phyloP scores from a whole-genome alignment of 1,140 invertebrate species.

The Watersipora subatra region DNA sequence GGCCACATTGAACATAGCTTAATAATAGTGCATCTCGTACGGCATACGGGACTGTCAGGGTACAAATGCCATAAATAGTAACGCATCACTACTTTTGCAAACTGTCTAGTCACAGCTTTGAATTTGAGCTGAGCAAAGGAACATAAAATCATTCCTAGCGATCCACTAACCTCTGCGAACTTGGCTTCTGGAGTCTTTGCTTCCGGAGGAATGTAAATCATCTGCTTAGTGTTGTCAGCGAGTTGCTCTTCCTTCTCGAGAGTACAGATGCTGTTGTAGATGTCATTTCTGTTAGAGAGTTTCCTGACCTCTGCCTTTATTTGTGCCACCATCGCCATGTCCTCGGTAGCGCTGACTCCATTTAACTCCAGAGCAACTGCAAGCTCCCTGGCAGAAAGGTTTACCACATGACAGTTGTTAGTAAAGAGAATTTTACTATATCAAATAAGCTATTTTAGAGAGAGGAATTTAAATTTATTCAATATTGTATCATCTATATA shows the following conservation, averaged over 20 bases:
- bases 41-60: no score
- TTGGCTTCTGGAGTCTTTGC: background rate
- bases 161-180: no score
- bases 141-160: no score
- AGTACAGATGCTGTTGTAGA: slow-evolving; percentile 25
- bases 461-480: background rate
- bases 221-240: slow-evolving; percentile 20
- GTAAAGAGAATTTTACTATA: background rate
- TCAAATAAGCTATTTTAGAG: no score
- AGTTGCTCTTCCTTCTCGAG: slow-evolving; percentile 24
- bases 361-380: slow-evolving; percentile 23
- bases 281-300: slow-evolving; percentile 29
- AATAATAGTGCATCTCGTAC: no score
- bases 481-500: background rate
- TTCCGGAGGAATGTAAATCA: slow-evolving; percentile 21
- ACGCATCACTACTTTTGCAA: no score
- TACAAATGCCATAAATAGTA: no score
- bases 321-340: slow-evolving; percentile 36
- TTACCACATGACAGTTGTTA: no score
- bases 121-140: no score
- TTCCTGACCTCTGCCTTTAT: slow-evolving; percentile 37
- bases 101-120: no score
- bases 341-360: slow-evolving; percentile 30
- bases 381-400: slow-evolving; percentile 28
- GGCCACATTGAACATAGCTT: no score